Conservation (phyloP, 2,888 invertebrate species). For the Monochamus alternatus region DNA sequence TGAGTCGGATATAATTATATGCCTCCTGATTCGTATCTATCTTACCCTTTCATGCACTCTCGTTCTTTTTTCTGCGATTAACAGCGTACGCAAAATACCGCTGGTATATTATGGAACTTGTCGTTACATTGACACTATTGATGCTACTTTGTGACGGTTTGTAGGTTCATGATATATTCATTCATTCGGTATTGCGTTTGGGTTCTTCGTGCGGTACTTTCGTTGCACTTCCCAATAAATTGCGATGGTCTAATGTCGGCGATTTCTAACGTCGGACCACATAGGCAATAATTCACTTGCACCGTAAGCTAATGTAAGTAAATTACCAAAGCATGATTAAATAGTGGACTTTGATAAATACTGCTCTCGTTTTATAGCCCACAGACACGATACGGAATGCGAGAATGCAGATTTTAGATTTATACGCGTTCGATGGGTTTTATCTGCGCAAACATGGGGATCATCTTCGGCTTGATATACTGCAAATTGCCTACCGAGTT, state of each 20-base stretch:
- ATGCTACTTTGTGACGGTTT: too few species aligned
- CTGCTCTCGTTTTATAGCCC: slow-evolving; percentile 65
- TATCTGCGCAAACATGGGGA: slow-evolving; percentile 47
- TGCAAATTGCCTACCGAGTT: slow-evolving; percentile 59
- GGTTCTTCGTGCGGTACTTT: background rate
- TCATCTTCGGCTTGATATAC: slow-evolving; percentile 57
- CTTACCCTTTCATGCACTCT: slow-evolving; percentile 19
- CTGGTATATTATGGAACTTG: background rate
- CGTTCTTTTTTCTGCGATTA: slow-evolving; percentile 1
- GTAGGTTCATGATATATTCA: background rate
- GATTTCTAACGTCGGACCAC: slow-evolving; percentile 45
- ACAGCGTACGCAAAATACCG: slow-evolving; percentile 2
- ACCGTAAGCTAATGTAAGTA: slow-evolving; percentile 60
- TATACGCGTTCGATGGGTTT: slow-evolving; percentile 55
- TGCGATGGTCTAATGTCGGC: slow-evolving; percentile 42
- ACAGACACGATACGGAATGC: slow-evolving; percentile 64
- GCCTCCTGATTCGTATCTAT: slow-evolving; percentile 23
- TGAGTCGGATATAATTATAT: slow-evolving; percentile 38
- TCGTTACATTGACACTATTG: too few species aligned
- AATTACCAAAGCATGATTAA: slow-evolving; percentile 68
- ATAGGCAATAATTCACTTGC: slow-evolving; percentile 47
- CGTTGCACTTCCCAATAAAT: slow-evolving; percentile 34
- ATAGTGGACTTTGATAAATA: slow-evolving; percentile 68
- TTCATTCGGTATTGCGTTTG: background rate
- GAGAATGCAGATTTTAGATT: slow-evolving; percentile 65